phyloP scores from a whole-genome alignment of 2,888 invertebrate genomes.

The Synergus gifuensis region DNA sequence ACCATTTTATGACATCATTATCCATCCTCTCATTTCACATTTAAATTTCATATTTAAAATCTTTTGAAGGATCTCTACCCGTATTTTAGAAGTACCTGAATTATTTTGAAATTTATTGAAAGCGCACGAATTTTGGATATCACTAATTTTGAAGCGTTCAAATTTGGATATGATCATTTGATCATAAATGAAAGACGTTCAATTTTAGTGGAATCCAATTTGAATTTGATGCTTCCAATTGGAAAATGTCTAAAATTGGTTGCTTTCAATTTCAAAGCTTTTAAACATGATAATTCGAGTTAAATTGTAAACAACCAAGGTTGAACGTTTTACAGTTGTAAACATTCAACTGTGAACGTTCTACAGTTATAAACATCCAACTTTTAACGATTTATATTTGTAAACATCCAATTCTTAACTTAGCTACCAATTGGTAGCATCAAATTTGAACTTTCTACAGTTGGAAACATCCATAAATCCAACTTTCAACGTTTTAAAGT shows the following conservation, averaged over 20 bases:
- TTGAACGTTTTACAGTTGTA: too few species aligned
- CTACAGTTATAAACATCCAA: neutral
- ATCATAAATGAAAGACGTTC: neutral
- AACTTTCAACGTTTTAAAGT: neutral
- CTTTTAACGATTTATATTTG: neutral
- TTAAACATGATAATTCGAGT: neutral
- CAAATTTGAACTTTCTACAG: neutral
- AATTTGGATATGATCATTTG: too few species aligned
- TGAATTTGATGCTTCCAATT: neutral
- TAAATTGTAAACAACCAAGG: too few species aligned
- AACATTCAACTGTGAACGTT: neutral
- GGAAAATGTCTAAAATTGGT: neutral
- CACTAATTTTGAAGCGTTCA: neutral
- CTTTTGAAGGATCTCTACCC: neutral
- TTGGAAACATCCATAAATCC: neutral
- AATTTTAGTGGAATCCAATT: neutral
- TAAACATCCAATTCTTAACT: neutral
- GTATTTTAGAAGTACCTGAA: too few species aligned
- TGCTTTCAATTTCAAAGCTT: neutral
- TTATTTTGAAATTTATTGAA: too few species aligned
- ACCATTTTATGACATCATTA: slow-evolving; percentile 17
- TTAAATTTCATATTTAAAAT: neutral
- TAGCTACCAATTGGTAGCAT: neutral
- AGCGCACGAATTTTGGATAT: neutral
- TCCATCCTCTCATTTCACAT: neutral